Evolutionary conservation across 2,113 vertebrate species (phyloP).

Genomic region (Cranoglanis bouderius): DNA sequence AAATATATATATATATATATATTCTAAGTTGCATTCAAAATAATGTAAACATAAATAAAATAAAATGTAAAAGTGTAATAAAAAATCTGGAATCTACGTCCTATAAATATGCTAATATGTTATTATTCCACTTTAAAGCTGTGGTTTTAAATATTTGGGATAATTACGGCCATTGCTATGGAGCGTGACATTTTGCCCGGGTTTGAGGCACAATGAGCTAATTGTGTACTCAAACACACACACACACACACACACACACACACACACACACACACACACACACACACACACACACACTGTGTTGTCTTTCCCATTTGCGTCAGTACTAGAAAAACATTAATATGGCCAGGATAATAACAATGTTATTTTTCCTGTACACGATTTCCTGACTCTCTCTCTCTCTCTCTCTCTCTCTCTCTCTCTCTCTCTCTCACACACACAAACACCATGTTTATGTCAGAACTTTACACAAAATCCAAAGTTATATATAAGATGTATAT

Average conservation of each 20-base stretch:
- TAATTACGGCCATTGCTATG: neutral
- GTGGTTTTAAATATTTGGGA: neutral
- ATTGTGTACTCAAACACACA: neutral
- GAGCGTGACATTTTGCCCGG: neutral
- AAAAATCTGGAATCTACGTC: neutral
- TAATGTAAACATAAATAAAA: neutral
- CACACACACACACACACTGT: neutral
- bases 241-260: slow-evolving; percentile 6
- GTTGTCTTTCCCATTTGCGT: neutral
- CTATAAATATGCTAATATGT: neutral
- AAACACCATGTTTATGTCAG: neutral
- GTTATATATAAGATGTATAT: too few relatives aligned
- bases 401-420: too few relatives aligned
- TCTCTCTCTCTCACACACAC: neutral
- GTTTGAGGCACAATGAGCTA: neutral
- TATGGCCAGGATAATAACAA: neutral
- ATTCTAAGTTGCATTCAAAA: neutral
- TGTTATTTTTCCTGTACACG: neutral
- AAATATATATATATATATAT: too few relatives aligned
- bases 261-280: neutral
- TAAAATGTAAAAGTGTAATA: neutral
- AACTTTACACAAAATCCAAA: too few relatives aligned
- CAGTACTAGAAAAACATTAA: neutral
- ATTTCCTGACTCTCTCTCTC: neutral
- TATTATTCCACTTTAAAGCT: neutral